These are phyloP conservation scores for Catostylus mosaicus DNA, from an alignment of 30 jellyfish, hydroid and myxozoan species.

Conservation along the genomic window DNA sequence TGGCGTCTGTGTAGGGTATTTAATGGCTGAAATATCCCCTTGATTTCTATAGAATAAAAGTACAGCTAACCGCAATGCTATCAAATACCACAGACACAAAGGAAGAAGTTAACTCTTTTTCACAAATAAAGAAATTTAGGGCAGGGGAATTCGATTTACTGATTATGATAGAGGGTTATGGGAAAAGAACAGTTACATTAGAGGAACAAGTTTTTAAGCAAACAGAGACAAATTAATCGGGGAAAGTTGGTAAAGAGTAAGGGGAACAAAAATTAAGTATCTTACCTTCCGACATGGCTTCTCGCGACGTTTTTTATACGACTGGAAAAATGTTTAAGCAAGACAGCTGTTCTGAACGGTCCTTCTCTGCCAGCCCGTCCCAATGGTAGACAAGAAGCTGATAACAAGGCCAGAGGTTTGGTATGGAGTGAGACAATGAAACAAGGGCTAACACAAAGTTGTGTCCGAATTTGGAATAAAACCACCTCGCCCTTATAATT, in stretches of 20 bases:
- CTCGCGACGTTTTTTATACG: not conserved
- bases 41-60: conserved; percentile 2
- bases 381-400: conserved; percentile 18
- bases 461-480: conserved; percentile 72
- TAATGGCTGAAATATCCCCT: not conserved
- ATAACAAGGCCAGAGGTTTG: conserved; percentile 61
- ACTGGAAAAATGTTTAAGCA: not conserved
- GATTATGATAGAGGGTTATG: no score
- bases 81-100: not conserved
- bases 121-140: not conserved
- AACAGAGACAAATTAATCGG: not conserved
- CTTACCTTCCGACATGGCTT: conserved; percentile 59
- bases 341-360: conserved; percentile 55
- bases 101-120: not conserved
- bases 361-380: conserved; percentile 51
- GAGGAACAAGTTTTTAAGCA: not conserved
- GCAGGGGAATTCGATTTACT: not conserved
- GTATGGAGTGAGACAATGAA: conserved; percentile 60
- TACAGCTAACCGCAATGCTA: not conserved
- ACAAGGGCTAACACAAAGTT: conserved; percentile 30
- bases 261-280: not conserved
- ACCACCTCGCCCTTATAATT: conserved; percentile 73
- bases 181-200: not conserved
- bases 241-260: not conserved
- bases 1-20: not conserved